A percentile compares a stretch with the other conserved stretches of the same genome.
Evolutionary conservation across 2,113 vertebrate species (phyloP).

Genomic region (western clawed frog (Xenopus tropicalis)): DNA sequence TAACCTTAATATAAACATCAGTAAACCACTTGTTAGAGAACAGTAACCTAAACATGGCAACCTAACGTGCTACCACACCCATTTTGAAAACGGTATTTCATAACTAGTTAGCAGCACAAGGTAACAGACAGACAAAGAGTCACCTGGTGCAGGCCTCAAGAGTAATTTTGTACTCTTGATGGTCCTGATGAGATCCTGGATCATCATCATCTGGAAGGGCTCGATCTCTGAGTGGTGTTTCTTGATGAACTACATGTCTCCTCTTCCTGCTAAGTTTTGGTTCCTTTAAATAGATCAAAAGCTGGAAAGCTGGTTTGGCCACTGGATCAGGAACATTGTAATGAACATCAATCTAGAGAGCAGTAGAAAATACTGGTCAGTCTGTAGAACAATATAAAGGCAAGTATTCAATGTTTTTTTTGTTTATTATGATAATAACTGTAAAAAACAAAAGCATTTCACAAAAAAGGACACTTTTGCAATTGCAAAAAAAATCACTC

Average conservation of each 20-base stretch:
- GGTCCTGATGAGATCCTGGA: constrained; percentile 80
- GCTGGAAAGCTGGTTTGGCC: constrained; percentile 86
- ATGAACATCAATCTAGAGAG: constrained; percentile 79
- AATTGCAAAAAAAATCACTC: not conserved
- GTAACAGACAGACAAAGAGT: not conserved
- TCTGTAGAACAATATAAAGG: no score
- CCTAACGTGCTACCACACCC: no score
- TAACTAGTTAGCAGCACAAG: no score
- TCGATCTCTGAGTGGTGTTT: constrained; percentile 58
- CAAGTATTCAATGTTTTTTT: no score
- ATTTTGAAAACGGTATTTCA: no score
- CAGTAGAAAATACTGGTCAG: no score
- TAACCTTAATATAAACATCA: no score
- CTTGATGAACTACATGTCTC: constrained; percentile 26
- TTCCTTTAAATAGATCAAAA: constrained; percentile 81
- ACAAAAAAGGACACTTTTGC: no score
- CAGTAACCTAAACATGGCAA: no score
- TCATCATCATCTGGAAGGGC: constrained; percentile 77
- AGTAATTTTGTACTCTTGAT: constrained; percentile 76
- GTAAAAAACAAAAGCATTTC: not conserved
- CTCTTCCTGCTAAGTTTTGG: constrained; percentile 62
- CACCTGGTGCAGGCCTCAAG: constrained; percentile 77
- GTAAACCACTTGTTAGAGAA: no score
- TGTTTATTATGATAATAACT: no score
- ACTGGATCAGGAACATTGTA: constrained; percentile 88